These are phyloP conservation scores for Azemiops feae DNA, from an alignment of 2,113 vertebrate genomes.

Conservation along the genomic window DNA sequence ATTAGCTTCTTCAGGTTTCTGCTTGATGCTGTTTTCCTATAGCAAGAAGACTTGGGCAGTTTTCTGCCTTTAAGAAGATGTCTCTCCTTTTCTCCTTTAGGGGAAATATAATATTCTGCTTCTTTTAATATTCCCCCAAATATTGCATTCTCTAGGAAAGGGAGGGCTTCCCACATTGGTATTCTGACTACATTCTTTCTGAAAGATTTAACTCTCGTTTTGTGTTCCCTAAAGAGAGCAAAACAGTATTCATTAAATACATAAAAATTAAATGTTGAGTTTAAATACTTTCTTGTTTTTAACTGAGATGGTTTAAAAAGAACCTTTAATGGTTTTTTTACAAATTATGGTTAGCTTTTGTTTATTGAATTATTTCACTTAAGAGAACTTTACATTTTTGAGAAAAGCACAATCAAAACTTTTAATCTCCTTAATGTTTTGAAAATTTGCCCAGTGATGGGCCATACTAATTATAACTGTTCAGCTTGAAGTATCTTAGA, in stretches of 20 bases:
- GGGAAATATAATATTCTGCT: too few species aligned
- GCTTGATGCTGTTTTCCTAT: too few species aligned
- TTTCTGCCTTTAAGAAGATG: too few species aligned
- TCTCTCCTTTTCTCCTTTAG: too few species aligned
- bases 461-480: not conserved
- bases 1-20: too few species aligned
- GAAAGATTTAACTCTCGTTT: not conserved
- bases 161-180: not conserved
- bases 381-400: not conserved
- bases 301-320: not conserved
- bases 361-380: slow-evolving; percentile 5
- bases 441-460: not conserved
- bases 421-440: not conserved
- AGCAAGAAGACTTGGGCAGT: too few species aligned
- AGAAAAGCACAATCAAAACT: not conserved
- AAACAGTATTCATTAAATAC: not conserved
- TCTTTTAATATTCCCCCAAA: too few species aligned
- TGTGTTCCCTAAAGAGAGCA: not conserved
- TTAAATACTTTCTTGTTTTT: not conserved
- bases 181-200: not conserved
- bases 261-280: not conserved
- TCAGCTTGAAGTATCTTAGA: not conserved
- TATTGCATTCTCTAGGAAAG: too few species aligned
- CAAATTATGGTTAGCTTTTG: not conserved
- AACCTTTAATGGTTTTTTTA: not conserved